These are phyloP conservation scores for Biston stratarius DNA, from an alignment of 2,888 invertebrate species.

Conservation along the genomic window DNA sequence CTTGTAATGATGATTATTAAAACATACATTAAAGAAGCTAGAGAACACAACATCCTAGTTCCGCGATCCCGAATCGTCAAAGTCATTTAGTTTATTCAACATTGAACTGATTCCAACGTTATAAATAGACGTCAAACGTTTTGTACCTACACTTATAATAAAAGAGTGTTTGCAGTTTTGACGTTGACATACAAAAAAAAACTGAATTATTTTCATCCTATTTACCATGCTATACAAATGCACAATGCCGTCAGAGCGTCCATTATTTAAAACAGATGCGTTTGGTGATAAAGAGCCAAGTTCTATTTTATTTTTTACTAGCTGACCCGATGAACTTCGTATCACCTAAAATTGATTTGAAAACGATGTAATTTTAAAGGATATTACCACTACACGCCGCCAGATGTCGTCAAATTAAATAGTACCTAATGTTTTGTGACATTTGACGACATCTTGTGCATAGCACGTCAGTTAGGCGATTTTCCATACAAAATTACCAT, in stretches of 20 bases:
- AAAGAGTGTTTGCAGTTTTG: conserved; percentile 19
- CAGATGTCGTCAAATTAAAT: too few relatives aligned
- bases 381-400: too few relatives aligned
- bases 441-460: too few relatives aligned
- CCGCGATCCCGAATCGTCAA: conserved; percentile 29
- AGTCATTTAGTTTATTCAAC: conserved; percentile 30
- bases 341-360: too few relatives aligned
- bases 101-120: conserved; percentile 41
- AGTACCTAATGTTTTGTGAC: too few relatives aligned
- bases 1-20: conserved; percentile 31
- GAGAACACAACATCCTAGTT: conserved; percentile 36
- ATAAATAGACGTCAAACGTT: conserved; percentile 33
- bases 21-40: conserved; percentile 20
- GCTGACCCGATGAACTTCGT: too few relatives aligned
- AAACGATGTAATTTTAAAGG: too few relatives aligned
- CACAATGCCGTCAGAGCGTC: background rate
- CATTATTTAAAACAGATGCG: background rate
- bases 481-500: too few relatives aligned
- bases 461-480: too few relatives aligned
- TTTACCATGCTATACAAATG: background rate
- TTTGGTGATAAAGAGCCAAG: background rate
- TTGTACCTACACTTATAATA: conserved; percentile 7
- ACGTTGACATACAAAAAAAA: conserved; percentile 5
- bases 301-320: too few relatives aligned
- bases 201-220: background rate